Evolutionary conservation across 2,797 vertebrate genomes (phyloP), one percentile per base, ranked within the genome.

Genomic region (Gymnoscopelus braueri): DNA sequence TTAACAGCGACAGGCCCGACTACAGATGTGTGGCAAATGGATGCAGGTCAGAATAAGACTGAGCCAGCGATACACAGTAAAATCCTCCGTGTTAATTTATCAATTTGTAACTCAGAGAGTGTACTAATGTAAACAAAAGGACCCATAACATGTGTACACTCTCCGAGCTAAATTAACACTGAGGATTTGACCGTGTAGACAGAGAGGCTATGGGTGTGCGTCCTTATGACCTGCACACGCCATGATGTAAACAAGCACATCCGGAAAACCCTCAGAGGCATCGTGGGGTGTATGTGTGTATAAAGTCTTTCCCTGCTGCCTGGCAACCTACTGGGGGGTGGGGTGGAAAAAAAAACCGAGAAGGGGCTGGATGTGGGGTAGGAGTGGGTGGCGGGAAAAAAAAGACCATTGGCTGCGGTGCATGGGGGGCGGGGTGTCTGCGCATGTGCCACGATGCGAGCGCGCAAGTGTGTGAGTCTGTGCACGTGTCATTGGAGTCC

Each of bases 241-340:
- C 85, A 87, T 85, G 86, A 90, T 88, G 88, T 88, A 89, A 92
- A 91, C 89, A 93, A 93, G 88, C 89, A 93, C 91, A 91, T 92
- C 91, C 91, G 88, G 90, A 89, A 91, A 91, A 83, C 81, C 87
- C 90, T 91, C 79, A 84, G 87, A 90, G 90, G 84, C 88, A 90
- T 88, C 78, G 87, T 84, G 84, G 88, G 90, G 85, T 84, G 88
- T 82, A 84, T 90, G 85, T 80, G 89, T 87, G 87, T 85, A 86
- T 81, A 82, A 90, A 91, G 83, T 93, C 85, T 91, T 92, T 89
- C 89, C 88, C 60, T 81, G 91, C 89, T 93, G 90, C 91, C 82
- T 88, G 86, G 91, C 90, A 93, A 91, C 90, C 89, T 87, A 84
- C 78, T 78, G 55, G 86, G 85, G 15, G 60, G 67, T 8, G 9